Evolutionary conservation across 2,113 vertebrate genomes (phyloP).

Genomic region (Morone saxatilis): DNA sequence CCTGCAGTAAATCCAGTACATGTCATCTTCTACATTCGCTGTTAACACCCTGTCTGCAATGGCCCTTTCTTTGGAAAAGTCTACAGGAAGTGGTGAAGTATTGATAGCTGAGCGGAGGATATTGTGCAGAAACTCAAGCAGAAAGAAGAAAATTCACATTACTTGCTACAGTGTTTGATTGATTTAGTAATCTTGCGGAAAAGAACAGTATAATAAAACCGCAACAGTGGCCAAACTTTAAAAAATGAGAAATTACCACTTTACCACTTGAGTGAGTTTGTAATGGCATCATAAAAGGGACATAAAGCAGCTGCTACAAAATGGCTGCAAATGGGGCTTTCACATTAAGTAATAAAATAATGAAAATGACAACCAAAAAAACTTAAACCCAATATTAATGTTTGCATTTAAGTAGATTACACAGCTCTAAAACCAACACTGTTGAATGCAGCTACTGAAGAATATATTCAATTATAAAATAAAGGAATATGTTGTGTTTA

Average conservation of each 20-base stretch:
- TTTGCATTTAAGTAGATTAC: not conserved
- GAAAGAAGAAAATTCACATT: not conserved
- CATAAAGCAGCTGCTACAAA: not conserved
- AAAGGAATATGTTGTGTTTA: not conserved
- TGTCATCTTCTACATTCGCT: not conserved
- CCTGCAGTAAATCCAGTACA: not conserved
- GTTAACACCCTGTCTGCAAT: not conserved
- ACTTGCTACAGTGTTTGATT: not conserved
- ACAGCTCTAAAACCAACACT: not conserved
- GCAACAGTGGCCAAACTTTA: not conserved
- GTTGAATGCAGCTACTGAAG: not conserved
- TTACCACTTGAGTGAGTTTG: constrained; percentile 1
- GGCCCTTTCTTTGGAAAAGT: not conserved
- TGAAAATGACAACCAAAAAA: not conserved
- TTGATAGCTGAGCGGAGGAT: not conserved
- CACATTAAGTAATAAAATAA: not conserved
- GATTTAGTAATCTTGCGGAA: not conserved
- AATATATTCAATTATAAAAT: not conserved
- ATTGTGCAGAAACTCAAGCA: not conserved
- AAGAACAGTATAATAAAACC: not conserved
- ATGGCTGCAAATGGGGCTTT: not conserved
- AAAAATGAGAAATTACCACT: not conserved
- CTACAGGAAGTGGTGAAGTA: not conserved
- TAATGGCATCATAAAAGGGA: constrained; percentile 4
- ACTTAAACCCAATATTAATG: not conserved